A percentile compares a stretch with the other conserved stretches of the same genome.
These are phyloP conservation scores for Buceros bicornis DNA, from an alignment of 2,797 vertebrate species.

Conservation along the genomic window DNA sequence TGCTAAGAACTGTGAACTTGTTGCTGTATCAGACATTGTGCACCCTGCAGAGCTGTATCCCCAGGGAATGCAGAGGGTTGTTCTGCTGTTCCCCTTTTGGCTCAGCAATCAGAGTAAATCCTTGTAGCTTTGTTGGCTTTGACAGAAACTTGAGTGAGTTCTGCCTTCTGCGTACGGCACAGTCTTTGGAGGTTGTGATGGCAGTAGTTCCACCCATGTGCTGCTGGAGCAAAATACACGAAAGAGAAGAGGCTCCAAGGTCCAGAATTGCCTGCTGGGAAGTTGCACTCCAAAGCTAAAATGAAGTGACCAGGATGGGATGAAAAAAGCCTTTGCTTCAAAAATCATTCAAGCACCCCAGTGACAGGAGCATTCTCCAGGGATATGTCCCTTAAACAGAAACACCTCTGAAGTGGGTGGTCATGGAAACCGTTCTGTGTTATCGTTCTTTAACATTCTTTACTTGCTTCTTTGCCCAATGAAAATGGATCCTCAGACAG, in stretches of 20 bases:
- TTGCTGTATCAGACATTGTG: rapidly evolving
- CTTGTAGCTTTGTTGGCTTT: not conserved
- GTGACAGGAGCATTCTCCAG: not conserved
- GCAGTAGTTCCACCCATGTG: not conserved
- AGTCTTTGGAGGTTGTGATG: not conserved
- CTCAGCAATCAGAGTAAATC: not conserved
- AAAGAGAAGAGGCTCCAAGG: not conserved
- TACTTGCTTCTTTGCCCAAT: not conserved
- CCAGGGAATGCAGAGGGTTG: not conserved
- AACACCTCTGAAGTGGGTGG: not conserved
- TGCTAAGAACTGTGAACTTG: not conserved
- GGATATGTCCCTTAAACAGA: not conserved
- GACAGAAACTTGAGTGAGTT: not conserved
- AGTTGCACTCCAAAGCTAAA: not conserved
- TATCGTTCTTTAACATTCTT: not conserved
- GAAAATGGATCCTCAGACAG: not conserved
- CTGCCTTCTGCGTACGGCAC: not conserved
- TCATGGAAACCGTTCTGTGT: not conserved
- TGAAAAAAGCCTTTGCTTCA: not conserved
- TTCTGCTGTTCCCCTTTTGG: not conserved
- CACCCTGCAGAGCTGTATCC: not conserved
- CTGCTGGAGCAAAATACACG: not conserved
- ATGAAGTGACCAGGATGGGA: not conserved
- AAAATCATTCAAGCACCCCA: not conserved
- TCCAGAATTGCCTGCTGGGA: not conserved